Conservation (phyloP, 1,140 invertebrate species). For the Sminthurinus signatus region DNA sequence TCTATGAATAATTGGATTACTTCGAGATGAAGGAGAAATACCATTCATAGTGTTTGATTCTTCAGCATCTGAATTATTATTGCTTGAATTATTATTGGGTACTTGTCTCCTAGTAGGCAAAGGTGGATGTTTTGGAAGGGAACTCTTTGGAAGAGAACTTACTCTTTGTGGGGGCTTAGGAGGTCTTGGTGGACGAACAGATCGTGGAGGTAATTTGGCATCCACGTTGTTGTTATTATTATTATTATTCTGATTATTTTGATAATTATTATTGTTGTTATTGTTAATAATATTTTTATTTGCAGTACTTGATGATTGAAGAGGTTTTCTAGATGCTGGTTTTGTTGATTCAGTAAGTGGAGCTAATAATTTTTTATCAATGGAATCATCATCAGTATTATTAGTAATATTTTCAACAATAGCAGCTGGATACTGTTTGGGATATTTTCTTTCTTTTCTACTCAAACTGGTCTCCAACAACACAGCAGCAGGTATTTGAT, state of each 20-base stretch:
- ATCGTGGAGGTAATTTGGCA: not conserved
- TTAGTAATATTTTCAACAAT: not conserved
- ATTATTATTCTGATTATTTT: too few relatives aligned
- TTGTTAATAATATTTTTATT: constrained; percentile 7
- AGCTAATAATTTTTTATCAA: not conserved
- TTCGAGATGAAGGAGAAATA: not conserved
- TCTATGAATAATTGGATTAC: constrained; percentile 20
- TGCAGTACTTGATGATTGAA: not conserved
- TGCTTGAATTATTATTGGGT: not conserved
- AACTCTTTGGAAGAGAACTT: constrained; percentile 17
- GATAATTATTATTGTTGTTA: not conserved
- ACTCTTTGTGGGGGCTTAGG: constrained; percentile 35
- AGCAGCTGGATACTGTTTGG: not conserved
- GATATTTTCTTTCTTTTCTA: not conserved
- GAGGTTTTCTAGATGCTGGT: constrained; percentile 1
- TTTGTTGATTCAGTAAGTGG: not conserved
- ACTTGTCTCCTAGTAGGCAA: constrained; percentile 11
- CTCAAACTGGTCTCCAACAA: not conserved
- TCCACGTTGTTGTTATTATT: not conserved
- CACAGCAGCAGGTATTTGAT: constrained; percentile 9
- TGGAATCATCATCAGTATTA: not conserved
- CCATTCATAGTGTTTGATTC: not conserved
- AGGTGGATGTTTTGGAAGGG: not conserved
- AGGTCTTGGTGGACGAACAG: constrained; percentile 34
- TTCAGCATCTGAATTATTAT: constrained; percentile 1